These are phyloP conservation scores for Synergus itoensis DNA, from an alignment of 2,888 invertebrate genomes.

Conservation along the genomic window DNA sequence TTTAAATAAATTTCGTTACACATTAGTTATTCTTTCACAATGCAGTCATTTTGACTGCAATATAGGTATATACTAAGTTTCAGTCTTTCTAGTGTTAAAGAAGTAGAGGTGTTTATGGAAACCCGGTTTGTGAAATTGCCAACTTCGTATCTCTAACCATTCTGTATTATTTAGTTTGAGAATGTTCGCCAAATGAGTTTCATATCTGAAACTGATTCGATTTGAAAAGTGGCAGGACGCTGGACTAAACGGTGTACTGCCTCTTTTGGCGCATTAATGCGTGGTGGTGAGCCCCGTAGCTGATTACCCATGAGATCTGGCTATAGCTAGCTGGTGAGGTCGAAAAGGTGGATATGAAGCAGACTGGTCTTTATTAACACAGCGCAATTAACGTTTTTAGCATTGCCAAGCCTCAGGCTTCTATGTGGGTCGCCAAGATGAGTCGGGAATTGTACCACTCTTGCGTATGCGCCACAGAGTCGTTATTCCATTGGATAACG, in stretches of 20 bases:
- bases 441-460: slow-evolving; percentile 51
- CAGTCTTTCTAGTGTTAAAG: too few species aligned
- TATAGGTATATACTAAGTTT: too few species aligned
- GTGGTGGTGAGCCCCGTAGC: slow-evolving; percentile 43
- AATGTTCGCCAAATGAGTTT: background rate
- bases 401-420: slow-evolving; percentile 42
- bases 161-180: background rate
- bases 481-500: slow-evolving; percentile 53
- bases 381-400: slow-evolving; percentile 59
- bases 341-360: slow-evolving; percentile 38
- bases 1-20: too few species aligned
- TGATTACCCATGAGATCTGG: slow-evolving; percentile 58
- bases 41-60: too few species aligned
- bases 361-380: slow-evolving; percentile 52
- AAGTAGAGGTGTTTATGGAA: background rate
- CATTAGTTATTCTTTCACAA: too few species aligned
- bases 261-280: slow-evolving; percentile 55
- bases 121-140: background rate
- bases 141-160: background rate
- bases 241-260: slow-evolving; percentile 40
- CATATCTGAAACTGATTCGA: slow-evolving; percentile 21
- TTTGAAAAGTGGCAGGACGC: slow-evolving; percentile 39
- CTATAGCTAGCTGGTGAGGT: slow-evolving; percentile 44
- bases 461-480: slow-evolving; percentile 41
- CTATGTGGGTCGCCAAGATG: slow-evolving; percentile 54